These are phyloP conservation scores for Myotis yumanensis DNA, from an alignment of 2,113 vertebrate species.

Conservation along the genomic window DNA sequence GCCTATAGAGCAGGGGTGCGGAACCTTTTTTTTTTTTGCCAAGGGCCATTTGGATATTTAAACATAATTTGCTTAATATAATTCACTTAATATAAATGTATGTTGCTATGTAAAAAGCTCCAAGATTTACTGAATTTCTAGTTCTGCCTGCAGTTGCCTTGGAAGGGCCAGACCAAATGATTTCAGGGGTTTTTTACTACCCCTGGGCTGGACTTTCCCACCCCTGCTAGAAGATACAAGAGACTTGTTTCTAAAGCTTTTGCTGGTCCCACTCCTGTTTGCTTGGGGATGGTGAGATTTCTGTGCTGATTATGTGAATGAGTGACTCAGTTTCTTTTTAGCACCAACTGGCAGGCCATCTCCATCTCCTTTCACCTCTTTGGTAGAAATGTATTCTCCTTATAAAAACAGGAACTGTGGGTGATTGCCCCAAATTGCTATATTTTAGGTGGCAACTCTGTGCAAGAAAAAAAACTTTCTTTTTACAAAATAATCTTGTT, in stretches of 20 bases:
- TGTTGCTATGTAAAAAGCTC: no score
- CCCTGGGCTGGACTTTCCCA: no score
- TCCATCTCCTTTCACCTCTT: not conserved
- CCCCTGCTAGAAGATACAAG: not conserved
- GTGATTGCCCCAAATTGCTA: not conserved
- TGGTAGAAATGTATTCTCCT: conserved; percentile 42
- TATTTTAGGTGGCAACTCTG: conserved; percentile 28
- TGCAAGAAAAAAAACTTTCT: not conserved
- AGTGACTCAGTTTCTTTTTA: conserved; percentile 35
- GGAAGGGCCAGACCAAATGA: no score
- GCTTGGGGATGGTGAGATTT: not conserved
- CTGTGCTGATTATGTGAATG: conserved; percentile 13
- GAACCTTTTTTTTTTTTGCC: no score
- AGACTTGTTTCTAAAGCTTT: not conserved
- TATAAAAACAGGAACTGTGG: conserved; percentile 48
- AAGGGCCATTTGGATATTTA: no score
- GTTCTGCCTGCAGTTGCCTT: no score
- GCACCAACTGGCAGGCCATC: conserved; percentile 28
- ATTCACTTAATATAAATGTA: no score
- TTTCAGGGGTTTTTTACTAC: no score
- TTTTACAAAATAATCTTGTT: conserved; percentile 39
- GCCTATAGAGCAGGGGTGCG: not conserved
- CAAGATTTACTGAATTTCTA: no score
- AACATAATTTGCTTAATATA: no score
- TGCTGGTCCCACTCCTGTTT: not conserved